Percentiles rank a stretch among this genome's conserved stretches.
These are phyloP conservation scores for Alethe castanea DNA, from an alignment of 2,113 vertebrate species.

Conservation along the genomic window DNA sequence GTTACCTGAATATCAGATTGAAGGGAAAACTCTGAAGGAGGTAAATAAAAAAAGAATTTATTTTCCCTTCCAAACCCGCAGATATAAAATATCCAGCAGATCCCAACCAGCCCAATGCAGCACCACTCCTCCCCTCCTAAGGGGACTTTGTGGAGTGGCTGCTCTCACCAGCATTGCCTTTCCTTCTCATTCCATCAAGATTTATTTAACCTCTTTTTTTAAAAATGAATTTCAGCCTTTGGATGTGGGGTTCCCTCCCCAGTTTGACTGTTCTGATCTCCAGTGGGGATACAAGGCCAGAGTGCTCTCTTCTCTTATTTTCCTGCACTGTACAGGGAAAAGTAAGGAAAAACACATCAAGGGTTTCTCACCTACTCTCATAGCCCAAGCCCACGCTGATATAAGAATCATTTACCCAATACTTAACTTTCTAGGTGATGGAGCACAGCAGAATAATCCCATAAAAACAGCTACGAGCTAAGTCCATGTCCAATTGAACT, in stretches of 20 bases:
- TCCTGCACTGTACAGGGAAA: background rate
- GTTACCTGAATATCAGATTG: background rate
- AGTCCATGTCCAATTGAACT: constrained; percentile 38
- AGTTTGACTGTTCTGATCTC: background rate
- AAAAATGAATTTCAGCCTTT: background rate
- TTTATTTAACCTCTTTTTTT: background rate
- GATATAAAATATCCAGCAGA: background rate
- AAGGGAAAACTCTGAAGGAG: background rate
- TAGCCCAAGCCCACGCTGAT: background rate
- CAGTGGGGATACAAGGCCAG: fast-evolving
- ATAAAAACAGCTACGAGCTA: background rate
- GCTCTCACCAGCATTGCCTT: background rate
- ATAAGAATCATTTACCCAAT: background rate
- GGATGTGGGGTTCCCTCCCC: background rate
- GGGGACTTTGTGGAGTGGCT: background rate
- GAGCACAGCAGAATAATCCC: constrained; percentile 30
- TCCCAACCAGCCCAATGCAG: background rate
- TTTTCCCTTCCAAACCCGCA: background rate
- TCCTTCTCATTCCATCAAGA: background rate
- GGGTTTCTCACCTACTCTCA: background rate
- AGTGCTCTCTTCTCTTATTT: background rate
- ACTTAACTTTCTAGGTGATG: background rate
- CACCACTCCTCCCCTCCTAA: background rate
- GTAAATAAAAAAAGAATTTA: background rate
- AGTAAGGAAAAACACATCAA: background rate